Percentiles rank a stretch among this genome's conserved stretches.
Conservation (phyloP, 2,888 invertebrate genomes). For the Eupithecia abbreviata region DNA sequence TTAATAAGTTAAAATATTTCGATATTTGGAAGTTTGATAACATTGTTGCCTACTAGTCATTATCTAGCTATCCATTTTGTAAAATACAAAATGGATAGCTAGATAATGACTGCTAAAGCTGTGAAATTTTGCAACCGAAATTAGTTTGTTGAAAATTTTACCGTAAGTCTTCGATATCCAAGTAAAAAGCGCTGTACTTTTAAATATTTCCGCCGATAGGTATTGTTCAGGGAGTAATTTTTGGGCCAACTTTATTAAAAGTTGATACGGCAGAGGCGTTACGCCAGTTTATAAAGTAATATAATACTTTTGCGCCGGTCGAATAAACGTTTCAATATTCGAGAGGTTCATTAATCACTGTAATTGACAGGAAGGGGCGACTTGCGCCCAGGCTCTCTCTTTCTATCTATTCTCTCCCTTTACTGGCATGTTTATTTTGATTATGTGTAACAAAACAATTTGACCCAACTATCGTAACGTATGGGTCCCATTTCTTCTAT, state of each 20-base stretch:
- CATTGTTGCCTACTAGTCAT: not conserved
- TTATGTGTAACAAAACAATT: conserved; percentile 56
- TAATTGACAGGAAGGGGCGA: conserved; percentile 80
- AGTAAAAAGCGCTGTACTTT: conserved; percentile 14
- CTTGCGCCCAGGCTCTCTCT: conserved; percentile 62
- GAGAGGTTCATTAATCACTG: conserved; percentile 79
- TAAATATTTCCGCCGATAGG: conserved; percentile 10
- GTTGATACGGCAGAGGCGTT: conserved; percentile 60
- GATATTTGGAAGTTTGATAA: conserved; percentile 5
- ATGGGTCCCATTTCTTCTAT: not conserved
- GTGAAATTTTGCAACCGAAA: not conserved
- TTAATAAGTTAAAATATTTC: conserved; percentile 22
- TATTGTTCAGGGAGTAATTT: conserved; percentile 50
- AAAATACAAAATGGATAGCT: too few relatives aligned
- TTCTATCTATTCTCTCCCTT: conserved; percentile 53
- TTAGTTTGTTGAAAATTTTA: not conserved
- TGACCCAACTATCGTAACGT: not conserved
- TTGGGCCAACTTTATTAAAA: conserved; percentile 70
- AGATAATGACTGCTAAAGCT: too few relatives aligned
- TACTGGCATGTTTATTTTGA: conserved; percentile 59
- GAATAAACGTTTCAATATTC: conserved; percentile 82
- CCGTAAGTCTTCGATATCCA: not conserved
- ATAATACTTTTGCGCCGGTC: conserved; percentile 76
- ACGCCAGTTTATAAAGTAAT: conserved; percentile 69
- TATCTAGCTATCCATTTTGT: not conserved